phyloP scores from a whole-genome alignment of 2,888 invertebrate genomes.

The Eulithis testata region DNA sequence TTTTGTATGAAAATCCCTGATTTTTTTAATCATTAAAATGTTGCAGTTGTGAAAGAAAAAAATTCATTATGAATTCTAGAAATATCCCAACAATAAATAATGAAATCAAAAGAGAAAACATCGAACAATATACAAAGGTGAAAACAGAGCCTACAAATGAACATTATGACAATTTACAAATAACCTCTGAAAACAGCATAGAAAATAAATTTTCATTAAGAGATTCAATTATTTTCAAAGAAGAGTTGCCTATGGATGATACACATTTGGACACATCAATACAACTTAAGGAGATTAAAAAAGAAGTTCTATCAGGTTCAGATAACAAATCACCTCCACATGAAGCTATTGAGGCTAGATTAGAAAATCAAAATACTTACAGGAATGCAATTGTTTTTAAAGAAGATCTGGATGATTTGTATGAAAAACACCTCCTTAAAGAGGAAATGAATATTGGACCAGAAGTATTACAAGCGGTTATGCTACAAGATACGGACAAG shows the following conservation, averaged over 20 bases:
- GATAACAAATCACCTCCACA: background rate
- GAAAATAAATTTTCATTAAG: constrained; percentile 2
- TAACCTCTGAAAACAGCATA: background rate
- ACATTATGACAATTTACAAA: too few species aligned
- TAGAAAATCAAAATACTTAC: background rate
- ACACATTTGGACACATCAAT: background rate
- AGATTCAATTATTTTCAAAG: constrained; percentile 7
- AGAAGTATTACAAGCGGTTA: constrained; percentile 1
- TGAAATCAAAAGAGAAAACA: constrained; percentile 2
- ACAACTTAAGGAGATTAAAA: background rate
- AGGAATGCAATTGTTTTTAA: constrained; percentile 11
- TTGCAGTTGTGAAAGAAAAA: background rate
- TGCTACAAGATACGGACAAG: background rate
- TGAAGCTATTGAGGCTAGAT: background rate
- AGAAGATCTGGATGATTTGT: constrained; percentile 11
- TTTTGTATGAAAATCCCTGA: too few species aligned
- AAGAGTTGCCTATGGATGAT: background rate
- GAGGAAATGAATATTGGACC: constrained; percentile 15
- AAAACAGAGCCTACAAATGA: background rate
- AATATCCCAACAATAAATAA: background rate
- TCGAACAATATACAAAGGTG: background rate
- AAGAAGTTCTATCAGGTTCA: background rate
- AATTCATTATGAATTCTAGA: background rate
- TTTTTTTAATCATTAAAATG: background rate
- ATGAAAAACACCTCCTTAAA: constrained; percentile 2